Conservation (phyloP, 2,797 vertebrate species). For the Mergus octosetaceus region DNA sequence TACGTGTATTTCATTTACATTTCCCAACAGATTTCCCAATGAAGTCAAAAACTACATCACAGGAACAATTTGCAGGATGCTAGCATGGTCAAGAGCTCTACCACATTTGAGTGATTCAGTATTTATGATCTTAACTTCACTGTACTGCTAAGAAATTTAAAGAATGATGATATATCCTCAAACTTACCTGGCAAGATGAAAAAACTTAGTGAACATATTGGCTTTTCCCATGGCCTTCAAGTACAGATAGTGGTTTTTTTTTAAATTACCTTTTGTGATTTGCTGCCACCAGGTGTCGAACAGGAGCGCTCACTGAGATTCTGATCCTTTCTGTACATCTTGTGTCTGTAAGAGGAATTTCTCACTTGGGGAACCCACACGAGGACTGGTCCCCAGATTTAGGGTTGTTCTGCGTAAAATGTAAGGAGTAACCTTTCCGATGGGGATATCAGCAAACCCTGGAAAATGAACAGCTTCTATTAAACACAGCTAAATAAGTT, state of each 20-base stretch:
- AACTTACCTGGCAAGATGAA: not conserved
- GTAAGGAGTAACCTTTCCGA: slow-evolving; percentile 83
- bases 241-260: not conserved
- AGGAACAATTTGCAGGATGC: not conserved
- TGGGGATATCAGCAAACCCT: slow-evolving; percentile 88
- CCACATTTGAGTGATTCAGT: not conserved
- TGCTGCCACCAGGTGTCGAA: slow-evolving; percentile 80
- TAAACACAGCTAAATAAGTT: not conserved
- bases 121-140: not conserved
- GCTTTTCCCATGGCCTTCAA: not conserved
- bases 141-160: not conserved
- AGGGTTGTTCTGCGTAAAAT: slow-evolving; percentile 82
- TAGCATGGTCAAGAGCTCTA: not conserved
- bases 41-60: not conserved
- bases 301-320: slow-evolving; percentile 41
- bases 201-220: not conserved
- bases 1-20: not conserved
- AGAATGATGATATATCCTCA: not conserved
- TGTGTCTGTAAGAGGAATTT: not conserved
- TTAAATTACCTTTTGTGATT: slow-evolving; percentile 79
- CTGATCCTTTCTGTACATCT: not conserved
- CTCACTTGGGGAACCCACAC: slow-evolving; percentile 33
- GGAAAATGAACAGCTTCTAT: slow-evolving; percentile 7
- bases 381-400: slow-evolving; percentile 79
- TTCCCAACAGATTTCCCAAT: not conserved